Percentiles rank a stretch among this genome's conserved stretches.
phyloP scores from a whole-genome alignment of 2,113 vertebrate species.

The Leiothrix lutea region DNA sequence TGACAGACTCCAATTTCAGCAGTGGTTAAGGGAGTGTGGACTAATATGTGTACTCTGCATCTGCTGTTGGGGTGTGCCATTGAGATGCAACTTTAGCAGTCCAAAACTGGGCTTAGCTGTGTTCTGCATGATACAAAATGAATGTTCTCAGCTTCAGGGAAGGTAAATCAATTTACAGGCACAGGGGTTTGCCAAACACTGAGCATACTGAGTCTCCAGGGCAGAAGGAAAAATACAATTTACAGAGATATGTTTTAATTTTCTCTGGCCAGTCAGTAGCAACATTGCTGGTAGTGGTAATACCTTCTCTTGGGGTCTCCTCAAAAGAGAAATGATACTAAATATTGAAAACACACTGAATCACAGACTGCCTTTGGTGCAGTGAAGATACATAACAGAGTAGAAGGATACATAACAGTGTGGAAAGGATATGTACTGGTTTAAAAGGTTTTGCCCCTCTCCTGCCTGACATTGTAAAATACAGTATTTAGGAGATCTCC shows the following conservation, averaged over 20 bases:
- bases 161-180: slow-evolving; percentile 38
- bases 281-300: not conserved
- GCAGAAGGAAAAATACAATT: slow-evolving; percentile 62
- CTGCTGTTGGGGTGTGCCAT: not conserved
- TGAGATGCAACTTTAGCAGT: not conserved
- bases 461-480: not conserved
- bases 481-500: not conserved
- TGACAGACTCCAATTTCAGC: slow-evolving; percentile 27
- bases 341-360: slow-evolving; percentile 59
- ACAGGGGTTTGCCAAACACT: slow-evolving; percentile 44
- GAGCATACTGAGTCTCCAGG: slow-evolving; percentile 35
- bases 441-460: not conserved
- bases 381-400: not conserved
- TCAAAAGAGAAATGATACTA: slow-evolving; percentile 4
- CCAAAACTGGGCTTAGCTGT: not conserved
- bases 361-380: not conserved
- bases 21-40: not conserved
- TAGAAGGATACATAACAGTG: no score
- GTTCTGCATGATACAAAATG: not conserved
- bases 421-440: not conserved
- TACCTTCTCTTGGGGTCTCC: slow-evolving; percentile 33
- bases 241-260: slow-evolving; percentile 49
- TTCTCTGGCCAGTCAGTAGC: slow-evolving; percentile 36
- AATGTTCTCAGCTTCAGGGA: slow-evolving; percentile 49
- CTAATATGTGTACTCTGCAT: not conserved